Base-by-base conservation (phyloP, 2,888 invertebrate species). In the Chromoteleia sp. region DNA sequence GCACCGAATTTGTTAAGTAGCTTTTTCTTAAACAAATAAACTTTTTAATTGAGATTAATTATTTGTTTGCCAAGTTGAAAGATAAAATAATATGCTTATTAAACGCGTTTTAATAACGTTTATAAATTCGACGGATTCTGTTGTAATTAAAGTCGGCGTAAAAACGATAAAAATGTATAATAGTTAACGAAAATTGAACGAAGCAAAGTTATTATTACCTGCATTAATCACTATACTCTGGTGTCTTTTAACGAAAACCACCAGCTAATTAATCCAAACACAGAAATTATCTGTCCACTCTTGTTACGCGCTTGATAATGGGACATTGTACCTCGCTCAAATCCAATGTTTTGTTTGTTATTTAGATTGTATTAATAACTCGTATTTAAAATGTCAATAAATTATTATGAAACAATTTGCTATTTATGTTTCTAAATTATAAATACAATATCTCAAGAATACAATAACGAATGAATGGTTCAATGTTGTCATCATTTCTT, bases 281-380 rank as follows among this genome's bases (percentile, higher is more conserved):
- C 21, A 48, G 21, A 48, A 48, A 48, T 48, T 48, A 21, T 21
- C 21, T 48, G 48, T 48, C 48, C 48, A 48, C n/a, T 21, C 48
- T 48, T 21, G 19, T 48, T 48, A 21, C n/a, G 5, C 43, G 7
- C 8, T 43, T 43, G 17, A 17, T 33, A 33, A n/a, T 8, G 6
- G 14, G 14, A 8, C 14, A 39, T 14, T 14, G 14, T 39, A 39
- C 39, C 6, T n/a, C n/a, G n/a, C n/a, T n/a, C n/a, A n/a, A n/a
- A n/a, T n/a, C n/a, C n/a, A n/a, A n/a, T n/a, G n/a, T n/a, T n/a
- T n/a, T n/a, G n/a, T n/a, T n/a, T n/a, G n/a, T n/a, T n/a, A n/a
- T n/a, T n/a, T n/a, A n/a, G n/a, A n/a, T n/a, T n/a, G n/a, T n/a
- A n/a, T n/a, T n/a, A n/a, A n/a, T n/a, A n/a, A n/a, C n/a, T n/a